Evolutionary conservation across 2,888 invertebrate genomes (phyloP), one percentile per base, ranked within the genome.

Genomic region (Lepeophtheirus nordmannii): DNA sequence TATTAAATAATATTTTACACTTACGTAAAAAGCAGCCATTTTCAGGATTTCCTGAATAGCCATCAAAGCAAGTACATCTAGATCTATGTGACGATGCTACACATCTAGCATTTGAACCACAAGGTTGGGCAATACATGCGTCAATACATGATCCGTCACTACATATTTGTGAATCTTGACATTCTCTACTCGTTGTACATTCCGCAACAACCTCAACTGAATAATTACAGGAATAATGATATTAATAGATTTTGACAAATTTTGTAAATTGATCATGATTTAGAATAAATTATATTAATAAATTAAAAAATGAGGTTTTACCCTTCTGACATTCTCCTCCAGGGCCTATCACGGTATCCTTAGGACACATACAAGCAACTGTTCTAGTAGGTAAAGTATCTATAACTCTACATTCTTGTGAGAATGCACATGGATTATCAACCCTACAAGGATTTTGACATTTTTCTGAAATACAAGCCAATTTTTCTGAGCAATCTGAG

Each of bases 81-180:
- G 84, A 83, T 40, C 82, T 80, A 73, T 85, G 84, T 77, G 89
- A 83, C 73, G 89, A 79, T 68, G 81, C 80, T 77, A 85, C 81
- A 76, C 91, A 82, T 72, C 89, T 87, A 70, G 90, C 88, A 70
- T 83, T 81, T 60, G 81, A 80, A n/a, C 89, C 90, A 74, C 91
- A 91, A 59, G 85, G 84, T 73, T 87, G 23, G 60, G 60, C 84
- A 71, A 84, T 83, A 73, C 89, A 89, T 1, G 88, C 87, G 75
- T 83, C 89, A 70, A 87, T 85, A 74, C 90, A 91, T 62, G 85
- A 81, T 73, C 89, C 80, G 46, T 22, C 38, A 63, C 53, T 69
- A 73, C 91, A 91, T 69, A 82, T 81, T 75, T 89, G 88, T 71
- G 83, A 85, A 1, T 80, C 72, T 65, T 85, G 85, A 72, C 91